These are phyloP conservation scores for Mycetomoellerius zeteki DNA, from an alignment of 1,140 invertebrate species.

Conservation along the genomic window DNA sequence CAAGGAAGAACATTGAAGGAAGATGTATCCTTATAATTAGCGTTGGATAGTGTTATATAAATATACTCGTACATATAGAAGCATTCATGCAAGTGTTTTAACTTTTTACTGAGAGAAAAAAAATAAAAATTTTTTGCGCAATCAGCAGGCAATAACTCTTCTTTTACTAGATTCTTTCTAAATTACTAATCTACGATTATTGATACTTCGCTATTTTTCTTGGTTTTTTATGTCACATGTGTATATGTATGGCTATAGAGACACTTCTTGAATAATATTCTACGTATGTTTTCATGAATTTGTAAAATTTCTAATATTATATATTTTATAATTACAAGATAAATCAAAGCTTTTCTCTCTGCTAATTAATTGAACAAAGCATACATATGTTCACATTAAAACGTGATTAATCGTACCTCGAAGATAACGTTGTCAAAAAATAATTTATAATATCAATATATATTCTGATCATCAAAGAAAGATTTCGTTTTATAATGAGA, in stretches of 20 bases:
- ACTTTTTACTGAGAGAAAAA: background rate
- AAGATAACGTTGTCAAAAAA: background rate
- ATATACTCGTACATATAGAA: background rate
- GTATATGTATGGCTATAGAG: background rate
- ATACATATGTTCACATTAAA: background rate
- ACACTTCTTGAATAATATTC: background rate
- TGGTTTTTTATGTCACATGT: too few relatives aligned
- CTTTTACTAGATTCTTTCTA: background rate
- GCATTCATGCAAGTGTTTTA: background rate
- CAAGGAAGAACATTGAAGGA: background rate
- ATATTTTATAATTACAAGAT: background rate
- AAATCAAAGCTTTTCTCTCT: background rate
- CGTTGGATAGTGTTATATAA: background rate
- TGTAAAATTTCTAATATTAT: background rate
- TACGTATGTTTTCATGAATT: background rate
- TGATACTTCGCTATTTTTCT: background rate
- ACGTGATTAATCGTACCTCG: background rate
- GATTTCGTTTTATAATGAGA: background rate
- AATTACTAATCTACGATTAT: background rate
- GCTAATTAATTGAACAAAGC: background rate
- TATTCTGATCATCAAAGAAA: background rate
- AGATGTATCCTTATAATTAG: background rate
- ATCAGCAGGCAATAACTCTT: background rate
- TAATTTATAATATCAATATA: background rate
- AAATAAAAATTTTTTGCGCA: background rate